A percentile compares a stretch with the other conserved stretches of the same genome.
phyloP scores from a whole-genome alignment of 2,888 invertebrate species.

The Dolichomitus sp. region DNA sequence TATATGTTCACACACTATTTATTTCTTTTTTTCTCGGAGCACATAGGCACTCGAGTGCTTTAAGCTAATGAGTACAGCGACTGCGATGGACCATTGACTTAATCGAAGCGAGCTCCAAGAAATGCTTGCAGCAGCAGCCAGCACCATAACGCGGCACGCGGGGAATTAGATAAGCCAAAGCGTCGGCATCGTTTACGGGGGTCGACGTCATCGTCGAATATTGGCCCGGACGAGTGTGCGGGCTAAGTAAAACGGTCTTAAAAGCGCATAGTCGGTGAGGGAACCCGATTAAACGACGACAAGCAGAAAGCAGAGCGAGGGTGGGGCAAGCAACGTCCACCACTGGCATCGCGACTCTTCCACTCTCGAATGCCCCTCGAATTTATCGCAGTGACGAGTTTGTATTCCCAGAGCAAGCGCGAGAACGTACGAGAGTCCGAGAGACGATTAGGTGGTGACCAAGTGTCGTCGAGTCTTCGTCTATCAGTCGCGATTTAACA shows the following conservation, averaged over 20 bases:
- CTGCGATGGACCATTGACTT: background rate
- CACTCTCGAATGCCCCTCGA: constrained; percentile 60
- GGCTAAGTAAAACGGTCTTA: constrained; percentile 52
- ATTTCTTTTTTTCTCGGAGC: background rate
- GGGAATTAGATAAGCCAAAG: constrained; percentile 19
- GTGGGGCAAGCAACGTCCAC: constrained; percentile 58
- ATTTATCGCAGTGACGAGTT: constrained; percentile 72
- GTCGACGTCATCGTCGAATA: constrained; percentile 63
- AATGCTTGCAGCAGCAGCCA: constrained; percentile 4
- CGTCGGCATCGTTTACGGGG: constrained; percentile 38
- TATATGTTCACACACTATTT: no score
- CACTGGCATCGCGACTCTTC: constrained; percentile 12
- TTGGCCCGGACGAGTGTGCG: constrained; percentile 39
- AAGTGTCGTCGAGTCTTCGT: constrained; percentile 65
- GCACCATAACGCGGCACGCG: constrained; percentile 28
- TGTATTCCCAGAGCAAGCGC: constrained; percentile 48
- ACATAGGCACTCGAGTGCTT: background rate
- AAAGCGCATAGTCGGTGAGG: constrained; percentile 52
- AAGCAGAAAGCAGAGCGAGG: constrained; percentile 54
- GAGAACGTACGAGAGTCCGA: constrained; percentile 46
- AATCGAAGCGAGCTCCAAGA: background rate
- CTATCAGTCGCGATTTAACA: constrained; percentile 80
- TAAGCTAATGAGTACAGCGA: background rate
- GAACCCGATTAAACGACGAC: constrained; percentile 63
- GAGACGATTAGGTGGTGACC: constrained; percentile 73